Evolutionary conservation across 2,888 invertebrate species (phyloP).

Genomic region (Latrodectus hesperus): DNA sequence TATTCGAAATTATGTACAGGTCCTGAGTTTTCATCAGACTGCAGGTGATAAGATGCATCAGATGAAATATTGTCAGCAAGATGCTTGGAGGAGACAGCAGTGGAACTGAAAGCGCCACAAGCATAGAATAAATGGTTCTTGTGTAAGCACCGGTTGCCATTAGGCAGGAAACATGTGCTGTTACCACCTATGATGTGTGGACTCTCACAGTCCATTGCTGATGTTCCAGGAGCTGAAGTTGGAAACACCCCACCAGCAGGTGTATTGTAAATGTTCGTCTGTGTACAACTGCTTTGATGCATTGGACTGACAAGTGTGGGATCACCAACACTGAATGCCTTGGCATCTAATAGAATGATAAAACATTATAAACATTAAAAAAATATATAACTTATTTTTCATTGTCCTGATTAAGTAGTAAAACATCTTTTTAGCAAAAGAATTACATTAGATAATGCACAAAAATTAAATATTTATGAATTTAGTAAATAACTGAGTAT

Average conservation of each 20-base stretch:
- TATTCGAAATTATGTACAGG: slow-evolving; percentile 63
- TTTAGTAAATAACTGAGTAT: too few relatives aligned
- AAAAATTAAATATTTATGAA: too few relatives aligned
- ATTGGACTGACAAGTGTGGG: slow-evolving; percentile 73
- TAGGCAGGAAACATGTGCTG: slow-evolving; percentile 47
- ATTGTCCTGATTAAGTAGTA: too few relatives aligned
- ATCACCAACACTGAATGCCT: slow-evolving; percentile 71
- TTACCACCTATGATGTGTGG: slow-evolving; percentile 74
- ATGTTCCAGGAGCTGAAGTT: slow-evolving; percentile 40
- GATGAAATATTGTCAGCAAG: slow-evolving; percentile 27
- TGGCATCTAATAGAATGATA: slow-evolving; percentile 36
- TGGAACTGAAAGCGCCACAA: slow-evolving; percentile 59
- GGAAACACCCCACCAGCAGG: slow-evolving; percentile 29
- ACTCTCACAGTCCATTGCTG: slow-evolving; percentile 87
- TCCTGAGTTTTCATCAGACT: slow-evolving; percentile 58
- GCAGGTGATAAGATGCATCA: slow-evolving; percentile 36
- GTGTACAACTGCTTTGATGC: slow-evolving; percentile 72
- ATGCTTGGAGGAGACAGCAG: slow-evolving; percentile 54
- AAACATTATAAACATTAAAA: too few relatives aligned
- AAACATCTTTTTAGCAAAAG: too few relatives aligned
- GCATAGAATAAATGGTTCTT: slow-evolving; percentile 58
- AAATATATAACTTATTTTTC: too few relatives aligned
- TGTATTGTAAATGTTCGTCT: slow-evolving; percentile 68
- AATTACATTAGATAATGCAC: too few relatives aligned
- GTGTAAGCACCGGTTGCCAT: slow-evolving; percentile 65